Evolutionary conservation across 2,888 invertebrate genomes (phyloP).

Genomic region (Lissonota sp.): DNA sequence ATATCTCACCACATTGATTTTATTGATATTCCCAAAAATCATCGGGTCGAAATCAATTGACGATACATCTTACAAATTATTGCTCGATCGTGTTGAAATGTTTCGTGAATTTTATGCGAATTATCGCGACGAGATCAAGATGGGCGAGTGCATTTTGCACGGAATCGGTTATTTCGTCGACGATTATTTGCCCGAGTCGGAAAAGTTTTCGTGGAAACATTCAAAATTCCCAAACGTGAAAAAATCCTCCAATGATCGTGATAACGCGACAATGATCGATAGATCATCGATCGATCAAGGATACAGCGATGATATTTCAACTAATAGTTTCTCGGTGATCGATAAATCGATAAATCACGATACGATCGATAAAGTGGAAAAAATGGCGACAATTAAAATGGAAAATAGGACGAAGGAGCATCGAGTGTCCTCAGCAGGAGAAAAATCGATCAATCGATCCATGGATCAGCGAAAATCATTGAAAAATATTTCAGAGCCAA

Average conservation of each 20-base stretch:
- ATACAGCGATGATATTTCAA: too few species aligned
- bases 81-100: too few species aligned
- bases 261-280: too few species aligned
- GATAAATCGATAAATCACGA: neutral
- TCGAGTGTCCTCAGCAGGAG: neutral
- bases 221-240: too few species aligned
- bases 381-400: neutral
- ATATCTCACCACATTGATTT: neutral
- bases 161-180: slow-evolving; percentile 36
- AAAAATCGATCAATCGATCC: neutral
- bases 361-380: neutral
- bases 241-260: too few species aligned
- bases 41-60: neutral
- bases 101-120: slow-evolving; percentile 63
- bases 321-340: too few species aligned
- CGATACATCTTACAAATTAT: too few species aligned
- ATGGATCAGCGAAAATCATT: neutral
- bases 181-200: neutral
- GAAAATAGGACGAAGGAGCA: neutral
- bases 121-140: slow-evolving; percentile 68
- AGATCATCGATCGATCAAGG: too few species aligned
- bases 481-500: neutral
- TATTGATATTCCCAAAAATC: neutral
- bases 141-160: slow-evolving; percentile 67
- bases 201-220: neutral